phyloP scores from a whole-genome alignment of 1,140 invertebrate genomes.

The Drosophila elegans region DNA sequence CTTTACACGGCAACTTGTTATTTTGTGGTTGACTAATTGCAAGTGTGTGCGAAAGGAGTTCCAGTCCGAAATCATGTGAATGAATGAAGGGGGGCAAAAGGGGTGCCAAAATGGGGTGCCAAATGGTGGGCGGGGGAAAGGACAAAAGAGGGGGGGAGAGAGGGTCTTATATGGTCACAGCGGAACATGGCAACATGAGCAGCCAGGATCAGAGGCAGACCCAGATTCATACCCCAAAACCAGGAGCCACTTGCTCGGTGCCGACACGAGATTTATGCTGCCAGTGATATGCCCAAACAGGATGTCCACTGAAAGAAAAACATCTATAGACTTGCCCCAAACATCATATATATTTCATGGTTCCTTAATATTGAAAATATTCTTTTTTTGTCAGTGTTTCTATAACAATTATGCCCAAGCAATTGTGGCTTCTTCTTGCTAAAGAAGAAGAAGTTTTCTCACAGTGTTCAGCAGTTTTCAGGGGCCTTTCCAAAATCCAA shows the following conservation, averaged over 20 bases:
- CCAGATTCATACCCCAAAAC: conserved; percentile 36
- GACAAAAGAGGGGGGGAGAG: background rate
- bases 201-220: conserved; percentile 39
- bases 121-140: background rate
- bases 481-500: conserved; percentile 52
- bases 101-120: background rate
- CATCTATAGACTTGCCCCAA: no score
- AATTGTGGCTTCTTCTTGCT: no score
- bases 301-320: conserved; percentile 18
- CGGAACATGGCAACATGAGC: conserved; percentile 46
- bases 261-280: conserved; percentile 73
- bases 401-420: no score
- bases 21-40: conserved; percentile 78
- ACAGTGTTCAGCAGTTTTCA: background rate
- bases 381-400: background rate
- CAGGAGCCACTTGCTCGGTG: conserved; percentile 59
- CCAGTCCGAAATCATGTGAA: conserved; percentile 34
- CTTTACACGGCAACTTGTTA: conserved; percentile 78
- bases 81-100: background rate
- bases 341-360: no score
- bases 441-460: background rate
- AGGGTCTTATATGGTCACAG: conserved; percentile 33
- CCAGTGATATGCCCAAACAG: conserved; percentile 51
- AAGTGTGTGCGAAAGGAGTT: conserved; percentile 58
- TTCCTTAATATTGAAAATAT: no score